Conservation (phyloP, 2,797 vertebrate genomes). For the Meda fulgida region DNA sequence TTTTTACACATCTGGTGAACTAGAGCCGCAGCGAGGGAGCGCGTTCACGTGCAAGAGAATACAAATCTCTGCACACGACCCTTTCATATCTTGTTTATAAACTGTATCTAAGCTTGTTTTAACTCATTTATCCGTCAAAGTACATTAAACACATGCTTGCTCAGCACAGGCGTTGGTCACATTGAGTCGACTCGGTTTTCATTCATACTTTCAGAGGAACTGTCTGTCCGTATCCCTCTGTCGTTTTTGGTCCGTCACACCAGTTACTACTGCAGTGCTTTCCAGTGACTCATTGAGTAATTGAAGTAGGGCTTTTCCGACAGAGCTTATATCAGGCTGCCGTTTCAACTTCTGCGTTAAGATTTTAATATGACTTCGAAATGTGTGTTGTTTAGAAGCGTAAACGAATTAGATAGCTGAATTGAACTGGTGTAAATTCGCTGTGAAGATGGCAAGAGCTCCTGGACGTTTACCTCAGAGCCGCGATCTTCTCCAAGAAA, state of each 20-base stretch:
- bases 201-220: slow-evolving; percentile 67
- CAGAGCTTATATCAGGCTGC: background rate
- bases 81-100: background rate
- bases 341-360: background rate
- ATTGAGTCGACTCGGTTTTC: slow-evolving; percentile 32
- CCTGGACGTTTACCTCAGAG: background rate
- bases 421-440: background rate
- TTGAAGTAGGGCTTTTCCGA: background rate
- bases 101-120: background rate
- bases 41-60: slow-evolving; percentile 33
- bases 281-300: slow-evolving; percentile 6
- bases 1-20: slow-evolving; percentile 12
- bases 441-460: background rate
- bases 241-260: background rate
- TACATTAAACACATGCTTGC: slow-evolving; percentile 11
- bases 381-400: background rate
- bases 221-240: background rate
- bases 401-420: background rate
- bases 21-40: slow-evolving; percentile 36
- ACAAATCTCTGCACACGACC: slow-evolving; percentile 16
- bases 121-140: background rate
- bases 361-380: background rate
- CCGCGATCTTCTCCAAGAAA: background rate
- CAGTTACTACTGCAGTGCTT: slow-evolving; percentile 63
- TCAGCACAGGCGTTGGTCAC: slow-evolving; percentile 13